Evolutionary conservation across 1,140 invertebrate genomes (phyloP).

Genomic region (Cryptotermes secundus): DNA sequence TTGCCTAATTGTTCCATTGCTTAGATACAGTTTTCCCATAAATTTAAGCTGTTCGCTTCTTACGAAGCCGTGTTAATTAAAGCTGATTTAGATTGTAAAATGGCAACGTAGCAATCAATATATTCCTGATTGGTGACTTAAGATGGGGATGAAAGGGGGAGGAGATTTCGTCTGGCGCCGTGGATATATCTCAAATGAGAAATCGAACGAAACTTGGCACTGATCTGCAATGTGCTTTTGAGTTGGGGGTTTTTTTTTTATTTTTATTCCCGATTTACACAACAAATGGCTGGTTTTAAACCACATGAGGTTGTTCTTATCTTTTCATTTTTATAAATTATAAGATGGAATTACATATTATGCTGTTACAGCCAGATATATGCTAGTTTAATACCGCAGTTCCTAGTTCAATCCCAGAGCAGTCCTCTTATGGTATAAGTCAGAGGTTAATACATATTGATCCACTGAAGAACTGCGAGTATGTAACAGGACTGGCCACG

Average conservation of each 20-base stretch:
- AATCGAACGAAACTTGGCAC: slow-evolving; percentile 22
- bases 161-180: slow-evolving; percentile 12
- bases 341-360: neutral
- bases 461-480: too few relatives aligned
- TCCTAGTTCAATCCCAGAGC: too few relatives aligned
- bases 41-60: neutral
- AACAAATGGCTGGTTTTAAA: neutral
- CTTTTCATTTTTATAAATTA: neutral
- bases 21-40: neutral
- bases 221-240: neutral
- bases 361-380: too few relatives aligned
- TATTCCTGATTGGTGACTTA: slow-evolving; percentile 28
- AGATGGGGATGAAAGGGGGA: neutral
- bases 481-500: too few relatives aligned
- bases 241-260: neutral
- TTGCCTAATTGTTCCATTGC: neutral
- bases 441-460: too few relatives aligned
- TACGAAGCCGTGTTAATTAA: neutral
- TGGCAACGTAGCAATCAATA: slow-evolving; percentile 29
- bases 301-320: neutral
- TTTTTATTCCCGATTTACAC: neutral
- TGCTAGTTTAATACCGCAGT: too few relatives aligned
- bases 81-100: neutral
- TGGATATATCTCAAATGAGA: neutral
- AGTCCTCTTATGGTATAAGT: too few relatives aligned